Evolutionary conservation across 2,888 invertebrate genomes (phyloP).

Genomic region (Drosophila koepferae): DNA sequence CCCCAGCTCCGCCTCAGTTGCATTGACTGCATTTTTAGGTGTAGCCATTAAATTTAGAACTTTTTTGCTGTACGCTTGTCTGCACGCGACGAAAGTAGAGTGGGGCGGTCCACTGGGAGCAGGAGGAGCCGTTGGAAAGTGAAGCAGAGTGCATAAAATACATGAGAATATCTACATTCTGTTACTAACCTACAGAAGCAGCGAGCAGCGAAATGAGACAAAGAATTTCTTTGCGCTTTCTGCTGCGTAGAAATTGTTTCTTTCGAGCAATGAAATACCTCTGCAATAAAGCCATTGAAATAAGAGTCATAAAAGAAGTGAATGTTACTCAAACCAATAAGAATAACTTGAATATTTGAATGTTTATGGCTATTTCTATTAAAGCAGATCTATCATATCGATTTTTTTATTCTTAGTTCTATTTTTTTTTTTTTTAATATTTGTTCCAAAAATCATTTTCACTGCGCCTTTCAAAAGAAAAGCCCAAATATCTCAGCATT

Average conservation of each 20-base stretch:
- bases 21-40: constrained; percentile 79
- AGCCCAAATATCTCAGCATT: constrained; percentile 55
- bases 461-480: constrained; percentile 22
- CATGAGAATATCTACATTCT: constrained; percentile 43
- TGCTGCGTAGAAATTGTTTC: background rate
- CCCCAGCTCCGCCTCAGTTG: constrained; percentile 44
- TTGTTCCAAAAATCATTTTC: constrained; percentile 24
- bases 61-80: constrained; percentile 77
- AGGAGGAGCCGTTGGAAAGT: constrained; percentile 61
- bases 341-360: background rate
- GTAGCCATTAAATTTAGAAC: constrained; percentile 81
- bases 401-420: background rate
- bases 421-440: background rate
- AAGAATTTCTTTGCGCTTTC: background rate
- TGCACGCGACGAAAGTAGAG: constrained; percentile 61
- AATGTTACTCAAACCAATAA: background rate
- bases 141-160: constrained; percentile 47
- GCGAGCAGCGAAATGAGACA: background rate
- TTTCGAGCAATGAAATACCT: background rate
- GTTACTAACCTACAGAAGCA: background rate
- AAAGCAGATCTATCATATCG: too few relatives aligned
- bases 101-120: background rate
- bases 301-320: background rate
- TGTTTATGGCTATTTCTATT: background rate
- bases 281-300: background rate